Evolutionary conservation across 1,140 invertebrate genomes (phyloP), one percentile per base, ranked within the genome.

Genomic region (Leptinotarsa undecemlineata): DNA sequence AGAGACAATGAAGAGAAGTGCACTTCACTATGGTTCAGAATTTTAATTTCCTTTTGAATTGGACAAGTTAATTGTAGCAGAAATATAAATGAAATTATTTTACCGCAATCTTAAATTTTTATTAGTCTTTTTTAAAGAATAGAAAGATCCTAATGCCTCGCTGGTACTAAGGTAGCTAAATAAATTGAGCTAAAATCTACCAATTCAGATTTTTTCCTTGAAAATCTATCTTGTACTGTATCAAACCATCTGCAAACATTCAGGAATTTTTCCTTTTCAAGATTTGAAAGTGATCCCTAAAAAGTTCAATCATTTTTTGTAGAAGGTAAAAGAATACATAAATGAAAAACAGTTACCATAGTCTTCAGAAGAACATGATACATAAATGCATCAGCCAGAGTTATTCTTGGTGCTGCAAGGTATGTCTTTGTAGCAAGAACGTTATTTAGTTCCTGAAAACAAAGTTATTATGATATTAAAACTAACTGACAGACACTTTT

Each of bases 231-330:
- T 74, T 92, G 90, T 74, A 92, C 82, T 80, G 91, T 89, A 78
- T 91, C 89, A 78, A 90, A 92, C 91, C 91, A 92, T 74, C 91
- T 86, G 4, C 89, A 91, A 0, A 92, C 82, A 79, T 91, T 88
- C n/a, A 90, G 72, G 69, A 88, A 89, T 74, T 87, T 86, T 73
- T 90, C 90, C 73, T 91, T 91, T 4, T 91, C 89, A 74, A 88
- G 84, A 21, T 86, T 84, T 1, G 84, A 85, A 42, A 91, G 81
- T 23, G 84, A 85, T 77, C 82, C 84, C 88, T 88, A 71, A 4
- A 86, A 84, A 23, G 17, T 68, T 26, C 14, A 68, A 68, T 13
- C 21, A 68, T 26, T n/a, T 74, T 69, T 62, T 47, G 23, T 23
- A 73, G 13, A 57, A 48, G 57, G 48, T 15, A 3, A 21, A 42